phyloP scores from a whole-genome alignment of 2,888 invertebrate genomes.

The Netelia inedita region DNA sequence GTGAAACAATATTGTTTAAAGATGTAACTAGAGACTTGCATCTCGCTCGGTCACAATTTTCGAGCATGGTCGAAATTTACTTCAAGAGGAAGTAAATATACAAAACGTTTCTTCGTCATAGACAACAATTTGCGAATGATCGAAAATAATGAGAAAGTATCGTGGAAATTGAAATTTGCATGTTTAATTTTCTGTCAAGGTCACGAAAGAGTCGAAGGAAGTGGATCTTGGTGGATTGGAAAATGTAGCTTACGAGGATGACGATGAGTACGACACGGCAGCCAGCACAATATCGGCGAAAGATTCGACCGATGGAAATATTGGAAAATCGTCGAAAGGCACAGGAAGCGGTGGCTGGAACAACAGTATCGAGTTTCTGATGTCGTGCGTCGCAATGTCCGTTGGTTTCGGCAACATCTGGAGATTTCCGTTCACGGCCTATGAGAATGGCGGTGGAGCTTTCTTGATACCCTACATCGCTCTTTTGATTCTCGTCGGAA shows the following conservation, averaged over 20 bases:
- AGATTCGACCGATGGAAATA: constrained; percentile 13
- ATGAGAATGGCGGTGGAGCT: constrained; percentile 90
- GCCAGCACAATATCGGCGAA: constrained; percentile 4
- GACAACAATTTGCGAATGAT: too few species aligned
- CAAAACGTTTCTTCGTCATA: too few species aligned
- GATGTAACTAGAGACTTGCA: too few species aligned
- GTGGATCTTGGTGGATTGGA: constrained; percentile 17
- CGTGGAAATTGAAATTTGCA: neutral
- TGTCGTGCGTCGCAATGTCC: constrained; percentile 89
- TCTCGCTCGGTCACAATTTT: too few species aligned
- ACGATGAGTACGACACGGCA: constrained; percentile 8
- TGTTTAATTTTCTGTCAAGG: neutral
- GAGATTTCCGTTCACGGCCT: constrained; percentile 89
- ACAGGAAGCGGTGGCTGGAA: constrained; percentile 85
- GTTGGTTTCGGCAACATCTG: constrained; percentile 90
- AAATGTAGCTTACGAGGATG: constrained; percentile 54
- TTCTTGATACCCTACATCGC: constrained; percentile 90
- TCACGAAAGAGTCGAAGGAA: constrained; percentile 3
- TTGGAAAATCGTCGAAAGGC: constrained; percentile 13
- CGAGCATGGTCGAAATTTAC: too few species aligned
- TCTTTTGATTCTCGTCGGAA: constrained; percentile 89
- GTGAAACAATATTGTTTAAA: too few species aligned
- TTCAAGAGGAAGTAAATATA: too few species aligned
- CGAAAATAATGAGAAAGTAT: too few species aligned
- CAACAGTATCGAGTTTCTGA: constrained; percentile 88